Evolutionary conservation across 2,888 invertebrate genomes (phyloP).

Genomic region (Parnassius smintheus): DNA sequence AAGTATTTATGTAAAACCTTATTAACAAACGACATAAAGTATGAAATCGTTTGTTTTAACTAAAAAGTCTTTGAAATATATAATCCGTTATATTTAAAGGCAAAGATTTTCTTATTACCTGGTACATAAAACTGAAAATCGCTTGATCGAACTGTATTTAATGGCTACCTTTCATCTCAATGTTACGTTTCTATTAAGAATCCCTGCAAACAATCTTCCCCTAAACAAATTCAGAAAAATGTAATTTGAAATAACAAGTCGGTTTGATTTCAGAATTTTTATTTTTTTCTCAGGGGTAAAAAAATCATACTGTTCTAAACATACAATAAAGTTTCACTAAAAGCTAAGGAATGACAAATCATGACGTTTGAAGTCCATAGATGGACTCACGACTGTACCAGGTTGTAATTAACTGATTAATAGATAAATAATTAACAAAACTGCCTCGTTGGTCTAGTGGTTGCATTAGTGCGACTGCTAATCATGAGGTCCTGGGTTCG

Average conservation of each 20-base stretch:
- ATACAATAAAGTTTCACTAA: neutral
- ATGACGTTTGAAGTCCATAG: no score
- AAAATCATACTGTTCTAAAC: neutral
- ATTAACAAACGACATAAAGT: neutral
- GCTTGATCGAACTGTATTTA: conserved; percentile 9
- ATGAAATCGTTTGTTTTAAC: conserved; percentile 4
- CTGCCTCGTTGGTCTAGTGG: no score
- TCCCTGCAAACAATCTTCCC: conserved; percentile 54
- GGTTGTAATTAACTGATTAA: no score
- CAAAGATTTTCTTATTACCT: conserved; percentile 18
- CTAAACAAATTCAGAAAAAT: conserved; percentile 56
- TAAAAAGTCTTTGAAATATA: neutral
- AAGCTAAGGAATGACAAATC: no score
- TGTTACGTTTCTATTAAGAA: conserved; percentile 64
- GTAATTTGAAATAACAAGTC: conserved; percentile 68
- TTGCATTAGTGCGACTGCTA: no score
- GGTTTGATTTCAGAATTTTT: conserved; percentile 50
- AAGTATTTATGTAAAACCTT: neutral
- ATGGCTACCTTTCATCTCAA: conserved; percentile 42
- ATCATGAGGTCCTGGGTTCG: no score
- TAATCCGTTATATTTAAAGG: conserved; percentile 6
- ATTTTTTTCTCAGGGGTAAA: conserved; percentile 30
- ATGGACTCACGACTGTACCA: no score
- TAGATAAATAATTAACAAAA: no score
- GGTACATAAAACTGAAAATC: conserved; percentile 26